Base-by-base conservation (phyloP, 2,797 vertebrate genomes). In the Manis javanica region DNA sequence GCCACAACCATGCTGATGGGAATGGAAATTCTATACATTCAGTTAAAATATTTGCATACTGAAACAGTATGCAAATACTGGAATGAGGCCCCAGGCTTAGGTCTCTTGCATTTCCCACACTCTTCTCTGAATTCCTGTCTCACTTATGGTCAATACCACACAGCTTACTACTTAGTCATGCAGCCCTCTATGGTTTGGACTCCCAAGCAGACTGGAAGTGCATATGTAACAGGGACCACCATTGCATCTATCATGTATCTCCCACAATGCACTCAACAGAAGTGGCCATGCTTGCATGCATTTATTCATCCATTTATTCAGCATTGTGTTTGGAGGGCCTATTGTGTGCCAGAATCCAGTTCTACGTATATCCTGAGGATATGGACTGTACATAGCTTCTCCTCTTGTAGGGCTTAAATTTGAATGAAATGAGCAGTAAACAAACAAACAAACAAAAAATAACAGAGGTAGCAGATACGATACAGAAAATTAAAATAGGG, bases 11-110 rank as follows among this genome's bases (percentile, higher is more conserved):
- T 88, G 79, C 21, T 19, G 74, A 71, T 96, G 94, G 89, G 82
- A 94, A 97, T 96, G 94, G 92, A 98, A 97, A 97, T 92, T 97
- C 89, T 96, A 89, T 91, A 86, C 42, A 74, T 87, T 97, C 91
- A 84, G 96, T 86, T 95, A 97, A 88, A 49, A 91, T 29, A 97
- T 97, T 96, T 97, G 96, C 94, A 94, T 97, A 77, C 49, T 85
- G 90, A 57, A 92, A 21, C 95, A 83, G 16, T 68, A 89, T 71
- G 96, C 82, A 96, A 96, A 98, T 96, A 83, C 82, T 97, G 91
- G 68, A 87, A 91, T 63, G 59, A 96, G 59, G 84, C 77, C 61
- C 42, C 53, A 7, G 46, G 5, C 23, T 82, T 55, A 63, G 61
- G 46, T 66, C 90, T 96, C 91, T 93, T 83, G 57, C 69, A 74